phyloP scores from a whole-genome alignment of 1,140 invertebrate species.

The Ips nitidus region DNA sequence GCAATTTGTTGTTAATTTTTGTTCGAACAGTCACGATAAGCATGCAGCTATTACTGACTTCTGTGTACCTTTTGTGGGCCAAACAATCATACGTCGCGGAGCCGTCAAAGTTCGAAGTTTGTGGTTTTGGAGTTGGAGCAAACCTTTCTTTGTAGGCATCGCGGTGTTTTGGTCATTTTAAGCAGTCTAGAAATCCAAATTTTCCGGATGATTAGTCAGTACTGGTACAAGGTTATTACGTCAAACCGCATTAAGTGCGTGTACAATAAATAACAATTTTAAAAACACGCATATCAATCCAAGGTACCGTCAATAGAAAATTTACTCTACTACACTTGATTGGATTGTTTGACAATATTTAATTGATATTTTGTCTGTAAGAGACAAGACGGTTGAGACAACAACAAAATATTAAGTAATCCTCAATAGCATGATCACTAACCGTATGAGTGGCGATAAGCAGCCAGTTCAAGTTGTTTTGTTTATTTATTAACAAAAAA shows the following conservation, averaged over 20 bases:
- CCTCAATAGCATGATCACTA: conserved; percentile 31
- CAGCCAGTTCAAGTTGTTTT: conserved; percentile 19
- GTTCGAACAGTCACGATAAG: conserved; percentile 12
- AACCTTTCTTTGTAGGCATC: not conserved
- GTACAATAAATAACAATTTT: too few relatives aligned
- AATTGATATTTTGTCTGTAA: too few relatives aligned
- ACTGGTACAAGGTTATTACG: too few relatives aligned
- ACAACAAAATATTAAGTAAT: conserved; percentile 29
- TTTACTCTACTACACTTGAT: too few relatives aligned
- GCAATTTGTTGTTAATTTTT: conserved; percentile 7
- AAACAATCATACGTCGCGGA: not conserved
- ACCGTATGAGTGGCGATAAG: conserved; percentile 27
- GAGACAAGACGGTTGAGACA: not conserved
- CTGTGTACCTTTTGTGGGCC: conserved; percentile 14
- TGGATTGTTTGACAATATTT: too few relatives aligned
- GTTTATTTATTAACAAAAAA: not conserved
- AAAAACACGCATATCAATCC: too few relatives aligned
- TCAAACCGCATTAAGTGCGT: too few relatives aligned
- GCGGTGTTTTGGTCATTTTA: not conserved
- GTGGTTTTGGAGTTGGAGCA: not conserved
- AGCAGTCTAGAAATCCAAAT: conserved; percentile 3
- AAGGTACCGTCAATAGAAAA: too few relatives aligned
- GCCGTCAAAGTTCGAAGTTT: not conserved
- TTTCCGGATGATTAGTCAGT: too few relatives aligned
- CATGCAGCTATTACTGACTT: conserved; percentile 29